Base-by-base conservation (phyloP, 2,113 vertebrate genomes). In the Elaphurus davidianus region DNA sequence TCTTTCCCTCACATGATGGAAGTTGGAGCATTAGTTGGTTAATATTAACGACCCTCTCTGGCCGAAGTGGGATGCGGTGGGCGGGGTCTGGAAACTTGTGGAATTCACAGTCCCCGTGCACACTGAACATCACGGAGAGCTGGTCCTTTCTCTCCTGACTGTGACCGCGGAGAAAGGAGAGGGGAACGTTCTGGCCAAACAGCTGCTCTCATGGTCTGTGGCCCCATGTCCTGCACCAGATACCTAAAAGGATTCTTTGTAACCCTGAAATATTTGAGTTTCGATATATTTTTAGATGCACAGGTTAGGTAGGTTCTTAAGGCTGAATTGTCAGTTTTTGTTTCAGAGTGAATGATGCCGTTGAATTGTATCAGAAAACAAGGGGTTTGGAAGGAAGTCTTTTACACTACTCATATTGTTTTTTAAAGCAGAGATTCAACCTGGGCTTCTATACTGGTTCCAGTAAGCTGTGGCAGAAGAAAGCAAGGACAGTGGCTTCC, bases 371-470 rank as follows among this genome's bases (percentile, higher is more conserved):
- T 21, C 28, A 85, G 74, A 84, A 95, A 78, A 47, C 5, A 60
- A 40, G 86, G 81, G 84, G 30, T 87, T 88, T 87, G 45, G 43
- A 89, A 97, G 45, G 59, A 47, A 88, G 27, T 27, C 17, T 97
- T 95, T 97, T 92, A 43, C 45, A 88, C 27, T 55, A 45, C 4
- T 88, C 86, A 78, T 43, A 91, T 74, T 71, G 45, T 17, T 98
- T 94, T 79, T 93, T 28, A 85, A 94, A 97, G 52, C 30, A 71
- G 88, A 28, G 15, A 21, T 95, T 85, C 64, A 91, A 33, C 57
- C 71, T 81, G 83, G 81, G 30, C 50, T 97, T 93, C 36, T 62
- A 25, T 79, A 47, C n/a, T 40, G 67, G 33, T 87, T 93, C 28
- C 27, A 91, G 27, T 64, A 67, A 76, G 52, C 47, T 17, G 11